Evolutionary conservation across 1,140 invertebrate genomes (phyloP), one percentile per base, ranked within the genome.

Genomic region (Yoshiicerus persimilis): DNA sequence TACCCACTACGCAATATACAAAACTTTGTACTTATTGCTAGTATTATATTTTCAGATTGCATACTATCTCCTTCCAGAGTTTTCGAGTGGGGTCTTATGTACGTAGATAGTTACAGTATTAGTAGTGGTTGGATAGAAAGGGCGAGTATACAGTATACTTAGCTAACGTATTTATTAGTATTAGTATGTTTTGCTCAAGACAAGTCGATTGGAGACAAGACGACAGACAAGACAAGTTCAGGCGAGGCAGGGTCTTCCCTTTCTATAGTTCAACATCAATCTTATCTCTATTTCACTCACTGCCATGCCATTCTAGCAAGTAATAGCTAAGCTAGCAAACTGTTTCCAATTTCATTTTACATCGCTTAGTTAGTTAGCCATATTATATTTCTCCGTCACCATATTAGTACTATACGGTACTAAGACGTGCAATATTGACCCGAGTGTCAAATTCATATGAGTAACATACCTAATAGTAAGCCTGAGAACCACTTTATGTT

Each of bases 271-370:
- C 75, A 32, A 80, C 75, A 80, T 80, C 75, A 80, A 80, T 80
- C 75, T 80, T 80, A 80, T 77, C 70, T 77, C 70, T 38, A 32
- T 80, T n/a, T 56, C 9, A 30, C 34, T 36, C 34, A 80, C 75
- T 36, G 13, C 75, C 32, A n/a, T 32, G 75, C 32, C 30, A 80
- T 4, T 11, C 11, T 13, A 20, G 8, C 2, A 4, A 47, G 8
- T 20, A 20, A 47, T 56, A 56, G 47, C 47, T 80, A 80, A 80
- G 75, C 75, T 36, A 80, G 27, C 70, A 80, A 38, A 38, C 34
- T 38, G 75, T 80, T 80, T 80, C 75, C 75, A 80, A 80, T 80
- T 80, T 80, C 75, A 34, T 80, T 80, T 80, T 80, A 80, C 75
- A 80, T 80, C 20, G 30, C 75, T 80, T 77, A 77, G 27, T 77